A percentile compares a stretch with the other conserved stretches of the same genome.
Conservation (phyloP, 1,140 invertebrate species). For the Rhagoletis pomonella region DNA sequence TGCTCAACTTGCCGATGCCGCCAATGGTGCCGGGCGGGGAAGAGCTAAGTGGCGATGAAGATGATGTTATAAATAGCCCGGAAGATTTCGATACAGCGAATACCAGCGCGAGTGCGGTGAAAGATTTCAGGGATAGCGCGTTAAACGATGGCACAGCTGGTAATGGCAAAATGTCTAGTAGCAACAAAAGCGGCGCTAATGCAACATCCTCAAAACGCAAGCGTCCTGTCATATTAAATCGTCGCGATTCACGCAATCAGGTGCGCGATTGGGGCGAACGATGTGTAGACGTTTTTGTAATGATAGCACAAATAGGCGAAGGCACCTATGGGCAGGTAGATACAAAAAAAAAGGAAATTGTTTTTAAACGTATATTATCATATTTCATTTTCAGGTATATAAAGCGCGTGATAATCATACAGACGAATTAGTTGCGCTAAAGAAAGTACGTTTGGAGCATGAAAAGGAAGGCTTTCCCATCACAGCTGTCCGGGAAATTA, state of each 20-base stretch:
- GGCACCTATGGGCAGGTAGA: conserved; percentile 81
- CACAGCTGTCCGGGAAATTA: conserved; percentile 98
- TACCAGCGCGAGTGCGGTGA: conserved; percentile 54
- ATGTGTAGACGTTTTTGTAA: conserved; percentile 95
- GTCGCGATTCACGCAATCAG: conserved; percentile 80
- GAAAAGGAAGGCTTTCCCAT: conserved; percentile 99
- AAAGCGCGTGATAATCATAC: conserved; percentile 94
- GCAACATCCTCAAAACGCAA: conserved; percentile 74
- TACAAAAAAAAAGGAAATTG: too few relatives aligned
- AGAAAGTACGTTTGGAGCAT: conserved; percentile 98
- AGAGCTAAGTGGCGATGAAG: conserved; percentile 85
- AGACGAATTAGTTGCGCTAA: conserved; percentile 94
- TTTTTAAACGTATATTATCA: too few relatives aligned
- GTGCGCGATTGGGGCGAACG: conserved; percentile 90
- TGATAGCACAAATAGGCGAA: conserved; percentile 98
- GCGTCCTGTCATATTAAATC: conserved; percentile 85
- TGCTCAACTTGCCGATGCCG: conserved; percentile 92
- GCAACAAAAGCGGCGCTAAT: conserved; percentile 73
- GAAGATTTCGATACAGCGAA: conserved; percentile 75
- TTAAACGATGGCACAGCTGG: neutral
- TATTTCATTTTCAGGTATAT: conserved; percentile 86
- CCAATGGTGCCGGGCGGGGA: conserved; percentile 87
- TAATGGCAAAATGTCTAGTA: conserved; percentile 49
- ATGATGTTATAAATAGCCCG: conserved; percentile 81
- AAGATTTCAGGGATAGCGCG: neutral